Conservation (phyloP, 2,888 invertebrate genomes). For the Caenorhabditis imperialis region DNA sequence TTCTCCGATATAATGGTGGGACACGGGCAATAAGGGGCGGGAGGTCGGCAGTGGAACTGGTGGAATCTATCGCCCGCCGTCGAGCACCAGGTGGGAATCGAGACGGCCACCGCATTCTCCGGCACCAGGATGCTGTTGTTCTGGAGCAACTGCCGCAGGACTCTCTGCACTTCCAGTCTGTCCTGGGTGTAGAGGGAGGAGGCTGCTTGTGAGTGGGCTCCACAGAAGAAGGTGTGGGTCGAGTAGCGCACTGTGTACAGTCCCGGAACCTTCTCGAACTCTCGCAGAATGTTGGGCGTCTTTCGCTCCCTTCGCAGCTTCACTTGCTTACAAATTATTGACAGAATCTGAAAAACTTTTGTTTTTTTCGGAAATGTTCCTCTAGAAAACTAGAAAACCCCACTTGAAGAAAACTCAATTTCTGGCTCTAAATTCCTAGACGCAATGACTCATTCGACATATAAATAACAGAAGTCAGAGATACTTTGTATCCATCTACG, state of each 20-base stretch:
- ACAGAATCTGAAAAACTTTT: slow-evolving; percentile 14
- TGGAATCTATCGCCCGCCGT: slow-evolving; percentile 21
- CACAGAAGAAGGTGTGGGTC: slow-evolving; percentile 28
- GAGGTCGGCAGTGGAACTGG: slow-evolving; percentile 29
- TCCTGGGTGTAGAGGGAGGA: slow-evolving; percentile 15
- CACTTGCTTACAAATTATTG: slow-evolving; percentile 19
- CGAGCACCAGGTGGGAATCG: slow-evolving; percentile 42
- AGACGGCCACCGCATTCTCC: slow-evolving; percentile 27
- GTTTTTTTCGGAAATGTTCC: not conserved
- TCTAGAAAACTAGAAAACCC: no score
- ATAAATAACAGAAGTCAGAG: no score
- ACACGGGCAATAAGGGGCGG: slow-evolving; percentile 36
- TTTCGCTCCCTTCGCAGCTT: slow-evolving; percentile 33
- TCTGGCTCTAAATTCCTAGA: no score
- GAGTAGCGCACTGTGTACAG: slow-evolving; percentile 15
- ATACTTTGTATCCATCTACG: no score
- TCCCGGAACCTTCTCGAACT: slow-evolving; percentile 34
- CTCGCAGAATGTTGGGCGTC: slow-evolving; percentile 22
- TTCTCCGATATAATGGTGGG: slow-evolving; percentile 39
- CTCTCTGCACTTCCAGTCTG: slow-evolving; percentile 16
- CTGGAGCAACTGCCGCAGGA: slow-evolving; percentile 14
- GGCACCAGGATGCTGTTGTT: slow-evolving; percentile 22
- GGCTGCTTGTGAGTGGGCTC: not conserved
- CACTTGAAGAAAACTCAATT: no score
- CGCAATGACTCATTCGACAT: no score